Evolutionary conservation across 2,888 invertebrate genomes (phyloP).

Genomic region (Drosophila meridionalis): DNA sequence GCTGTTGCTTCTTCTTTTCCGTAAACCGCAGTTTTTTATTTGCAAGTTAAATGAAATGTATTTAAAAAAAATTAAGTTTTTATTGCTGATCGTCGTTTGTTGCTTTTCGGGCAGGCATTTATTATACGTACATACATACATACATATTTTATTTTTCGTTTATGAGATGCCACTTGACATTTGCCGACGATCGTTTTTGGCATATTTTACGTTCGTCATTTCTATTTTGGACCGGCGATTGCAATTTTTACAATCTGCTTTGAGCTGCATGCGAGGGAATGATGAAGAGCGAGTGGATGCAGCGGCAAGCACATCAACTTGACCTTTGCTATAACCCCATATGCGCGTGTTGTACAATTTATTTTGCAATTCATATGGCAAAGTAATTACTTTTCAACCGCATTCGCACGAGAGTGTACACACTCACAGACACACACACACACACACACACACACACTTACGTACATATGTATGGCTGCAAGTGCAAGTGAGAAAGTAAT

Average conservation of each 20-base stretch:
- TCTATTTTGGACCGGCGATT: constrained; percentile 50
- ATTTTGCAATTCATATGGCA: constrained; percentile 30
- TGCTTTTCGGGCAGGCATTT: constrained; percentile 35
- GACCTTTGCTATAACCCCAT: constrained; percentile 44
- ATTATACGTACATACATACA: not conserved
- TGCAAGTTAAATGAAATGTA: constrained; percentile 33
- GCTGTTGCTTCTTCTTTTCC: constrained; percentile 2
- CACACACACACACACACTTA: not conserved
- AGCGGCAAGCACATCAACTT: constrained; percentile 13
- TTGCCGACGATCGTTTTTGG: constrained; percentile 33
- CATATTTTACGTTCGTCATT: constrained; percentile 39
- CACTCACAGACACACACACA: constrained; percentile 1
- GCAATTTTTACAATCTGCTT: constrained; percentile 39
- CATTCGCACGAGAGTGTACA: not conserved
- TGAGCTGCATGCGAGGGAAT: constrained; percentile 31
- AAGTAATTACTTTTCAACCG: constrained; percentile 30
- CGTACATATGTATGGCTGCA: constrained; percentile 4
- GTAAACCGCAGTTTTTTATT: constrained; percentile 23
- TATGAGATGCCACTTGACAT: constrained; percentile 51
- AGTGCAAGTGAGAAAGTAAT: constrained; percentile 35
- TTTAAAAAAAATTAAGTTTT: constrained; percentile 37
- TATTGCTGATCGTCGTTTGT: constrained; percentile 23
- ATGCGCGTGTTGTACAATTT: constrained; percentile 24
- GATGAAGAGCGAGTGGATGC: not conserved
- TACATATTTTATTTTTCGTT: constrained; percentile 22